Evolutionary conservation across 2,113 vertebrate genomes (phyloP), one percentile per base, ranked within the genome.

Genomic region (Pterophyllum scalare): DNA sequence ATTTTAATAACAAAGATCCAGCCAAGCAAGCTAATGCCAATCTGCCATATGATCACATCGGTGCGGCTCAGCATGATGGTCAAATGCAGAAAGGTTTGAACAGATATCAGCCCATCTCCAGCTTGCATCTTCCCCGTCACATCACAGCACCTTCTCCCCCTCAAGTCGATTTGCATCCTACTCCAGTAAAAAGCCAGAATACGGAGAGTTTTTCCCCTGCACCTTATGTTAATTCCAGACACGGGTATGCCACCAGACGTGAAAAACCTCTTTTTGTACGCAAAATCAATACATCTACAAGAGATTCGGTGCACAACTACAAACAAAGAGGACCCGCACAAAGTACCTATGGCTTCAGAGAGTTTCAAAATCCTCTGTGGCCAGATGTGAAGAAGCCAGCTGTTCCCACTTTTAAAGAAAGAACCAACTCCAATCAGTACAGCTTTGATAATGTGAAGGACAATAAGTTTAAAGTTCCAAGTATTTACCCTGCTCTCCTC

Each of bases 311-410:
- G 17, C 28, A 11, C 4, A 19, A 11, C 15, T 24, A 33, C 57
- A 78, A 84, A 82, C 65, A 79, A 12, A 40, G 40, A 58, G 22
- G 1, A 20, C 28, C 24, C 6, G 6, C 33, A 1, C 79, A 89
- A 87, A 84, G 20, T 64, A 31, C 81, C 24, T 65, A 74, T 52
- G 58, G 58, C 35, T 52, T 67, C 61, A 61, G 72, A 52, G 81
- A 80, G 33, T 86, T 89, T n/a, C 7, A 61, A 26, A 75, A 56
- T 6, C 31, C 76, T 57, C 10, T 1, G 7, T 15, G 20, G 80
- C 52, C 24, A 67, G 10, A 59, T 43, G 33, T 5, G 3, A 67
- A 81, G 54, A 64, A 43, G 19, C 72, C n/a, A 17, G 9, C 46
- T 7, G 1, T 12, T 43, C 6, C 11, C 31, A 65, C 75, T 38